Percentiles rank a stretch among this genome's conserved stretches.
Evolutionary conservation across 92 coral and sea anemone species (phyloP).

Genomic region (Phenganax subtilis): DNA sequence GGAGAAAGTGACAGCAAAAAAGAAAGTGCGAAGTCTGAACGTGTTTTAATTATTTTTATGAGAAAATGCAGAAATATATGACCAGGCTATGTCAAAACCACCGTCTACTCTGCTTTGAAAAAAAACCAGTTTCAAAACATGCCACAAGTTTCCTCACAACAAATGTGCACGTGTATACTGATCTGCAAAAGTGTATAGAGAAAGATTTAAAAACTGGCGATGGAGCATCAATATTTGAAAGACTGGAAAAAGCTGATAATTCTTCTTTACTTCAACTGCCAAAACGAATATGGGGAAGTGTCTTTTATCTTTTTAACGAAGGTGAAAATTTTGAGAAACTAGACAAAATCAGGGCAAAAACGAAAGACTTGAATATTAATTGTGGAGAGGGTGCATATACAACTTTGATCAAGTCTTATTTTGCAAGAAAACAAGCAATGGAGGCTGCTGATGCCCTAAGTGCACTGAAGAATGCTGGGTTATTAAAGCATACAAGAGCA

Average conservation of each 20-base stretch:
- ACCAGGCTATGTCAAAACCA: no score
- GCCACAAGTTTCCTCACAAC: no score
- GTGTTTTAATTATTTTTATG: no score
- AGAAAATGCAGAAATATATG: no score
- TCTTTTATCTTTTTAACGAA: constrained; percentile 52
- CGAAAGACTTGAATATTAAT: constrained; percentile 43
- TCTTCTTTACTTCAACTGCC: constrained; percentile 10
- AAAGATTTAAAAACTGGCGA: constrained; percentile 37
- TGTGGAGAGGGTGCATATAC: constrained; percentile 74
- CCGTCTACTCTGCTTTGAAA: no score
- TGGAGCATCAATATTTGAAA: constrained; percentile 29
- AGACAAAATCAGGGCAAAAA: constrained; percentile 55
- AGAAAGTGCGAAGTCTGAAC: no score
- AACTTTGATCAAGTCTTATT: constrained; percentile 75
- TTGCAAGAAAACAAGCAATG: constrained; percentile 55
- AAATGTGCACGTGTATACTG: background rate
- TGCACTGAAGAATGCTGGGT: constrained; percentile 41
- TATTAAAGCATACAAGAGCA: constrained; percentile 66
- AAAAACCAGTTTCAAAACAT: no score
- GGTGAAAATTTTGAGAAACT: constrained; percentile 57
- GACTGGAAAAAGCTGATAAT: constrained; percentile 40
- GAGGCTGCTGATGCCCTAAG: constrained; percentile 55
- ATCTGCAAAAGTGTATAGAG: constrained; percentile 31
- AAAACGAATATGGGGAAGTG: constrained; percentile 44
- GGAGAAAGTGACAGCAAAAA: no score